Evolutionary conservation across 2,113 vertebrate species (phyloP).

Genomic region (Erythrolamprus reginae): DNA sequence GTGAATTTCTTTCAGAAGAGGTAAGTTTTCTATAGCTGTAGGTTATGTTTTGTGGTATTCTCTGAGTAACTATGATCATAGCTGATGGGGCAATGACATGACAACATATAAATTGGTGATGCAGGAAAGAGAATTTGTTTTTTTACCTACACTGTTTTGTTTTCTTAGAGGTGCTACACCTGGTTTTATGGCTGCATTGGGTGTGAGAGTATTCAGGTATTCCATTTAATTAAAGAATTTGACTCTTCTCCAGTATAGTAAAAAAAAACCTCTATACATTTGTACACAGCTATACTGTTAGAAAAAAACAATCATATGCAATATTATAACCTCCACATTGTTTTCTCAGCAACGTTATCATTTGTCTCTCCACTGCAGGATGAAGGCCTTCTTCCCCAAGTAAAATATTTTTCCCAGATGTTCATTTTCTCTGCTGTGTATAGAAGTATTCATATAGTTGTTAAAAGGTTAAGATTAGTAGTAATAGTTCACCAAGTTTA

Average conservation of each 20-base stretch:
- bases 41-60: not conserved
- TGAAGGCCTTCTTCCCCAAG: not conserved
- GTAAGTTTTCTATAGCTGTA: not conserved
- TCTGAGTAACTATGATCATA: not conserved
- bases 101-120: not conserved
- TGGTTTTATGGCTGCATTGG: not conserved
- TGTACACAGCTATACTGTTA: not conserved
- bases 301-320: not conserved
- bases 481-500: not conserved
- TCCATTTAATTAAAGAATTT: not conserved
- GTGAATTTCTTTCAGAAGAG: not conserved
- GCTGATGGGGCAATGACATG: not conserved
- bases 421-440: not conserved
- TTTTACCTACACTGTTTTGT: not conserved
- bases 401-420: not conserved
- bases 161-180: not conserved
- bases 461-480: not conserved
- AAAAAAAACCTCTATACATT: not conserved
- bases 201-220: not conserved
- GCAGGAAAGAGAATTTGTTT: not conserved
- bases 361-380: not conserved
- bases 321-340: not conserved
- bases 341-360: not conserved
- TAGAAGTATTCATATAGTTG: not conserved
- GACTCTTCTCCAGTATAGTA: not conserved